Evolutionary conservation across 2,888 invertebrate species (phyloP), one percentile per base, ranked within the genome.

Genomic region (Lasioglossum lativentre): DNA sequence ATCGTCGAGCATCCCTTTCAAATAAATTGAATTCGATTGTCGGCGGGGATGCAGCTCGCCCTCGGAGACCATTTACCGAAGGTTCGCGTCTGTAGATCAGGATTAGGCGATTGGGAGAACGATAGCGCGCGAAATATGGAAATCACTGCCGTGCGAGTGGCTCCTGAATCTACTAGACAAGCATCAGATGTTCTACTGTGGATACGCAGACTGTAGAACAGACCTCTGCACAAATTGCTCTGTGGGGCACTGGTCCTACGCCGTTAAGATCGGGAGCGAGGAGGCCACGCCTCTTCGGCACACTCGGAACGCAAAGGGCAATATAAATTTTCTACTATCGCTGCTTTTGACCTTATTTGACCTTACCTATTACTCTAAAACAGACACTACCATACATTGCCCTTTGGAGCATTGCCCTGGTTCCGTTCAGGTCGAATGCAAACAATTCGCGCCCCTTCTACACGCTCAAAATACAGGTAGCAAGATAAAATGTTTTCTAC

Each of bases 1-100:
- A 71, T 27, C 71, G 71, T n/a, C 71, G n/a, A 27, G 63, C 42
- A n/a, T 23, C 40, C 38, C 47, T 73, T 47, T 30, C 47, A 47
- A 34, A 47, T 30, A 73, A 73, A 73, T 47, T 73, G 27, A 47
- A 47, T 73, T 73, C 72, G 72, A 47, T 47, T 38, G 68, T 68
- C 68, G 40, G 40, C 34, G 34, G 66, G 66, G 19, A 34, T 30
- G 66, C 66, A 30, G 66, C 66, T 34, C 68, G 38, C 38, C 23
- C 23, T n/a, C 34, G 38, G 34, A 34, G 72, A 73, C 72, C 16
- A 45, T 45, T 72, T 66, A 34, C 34, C 63, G 34, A 66, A 34
- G 30, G 30, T 8, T 30, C 66, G 0, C 52, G 52, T 52, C 23
- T 8, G 23, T 66, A 34, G 66, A 66, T 66, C 66, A 3, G 66